phyloP scores from a whole-genome alignment of 2,113 vertebrate genomes.

The Bufo gargarizans region DNA sequence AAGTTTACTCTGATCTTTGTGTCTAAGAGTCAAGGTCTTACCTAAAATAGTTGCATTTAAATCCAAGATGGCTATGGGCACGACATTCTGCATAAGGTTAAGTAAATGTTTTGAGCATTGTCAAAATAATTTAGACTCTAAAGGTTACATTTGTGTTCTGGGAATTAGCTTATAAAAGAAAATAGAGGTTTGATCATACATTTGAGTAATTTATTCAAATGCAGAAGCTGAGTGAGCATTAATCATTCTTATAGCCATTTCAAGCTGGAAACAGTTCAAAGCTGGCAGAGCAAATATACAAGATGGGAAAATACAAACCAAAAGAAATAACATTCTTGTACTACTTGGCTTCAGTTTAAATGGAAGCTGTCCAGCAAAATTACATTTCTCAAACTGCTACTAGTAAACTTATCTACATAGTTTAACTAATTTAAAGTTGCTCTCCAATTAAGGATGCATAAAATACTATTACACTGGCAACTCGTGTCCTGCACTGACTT shows the following conservation, averaged over 20 bases:
- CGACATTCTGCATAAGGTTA: slow-evolving; percentile 30
- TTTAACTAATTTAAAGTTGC: not conserved
- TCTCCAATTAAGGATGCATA: not conserved
- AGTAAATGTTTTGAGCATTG: slow-evolving; percentile 24
- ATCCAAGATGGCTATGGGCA: slow-evolving; percentile 22
- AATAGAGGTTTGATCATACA: slow-evolving; percentile 43
- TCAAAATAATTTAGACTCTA: slow-evolving; percentile 45
- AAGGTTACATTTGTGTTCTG: slow-evolving; percentile 43
- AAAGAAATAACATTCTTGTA: not conserved
- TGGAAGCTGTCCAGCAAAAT: not conserved
- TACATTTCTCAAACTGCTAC: not conserved
- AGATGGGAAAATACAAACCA: slow-evolving; percentile 19
- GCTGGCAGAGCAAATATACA: not conserved
- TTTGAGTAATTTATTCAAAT: slow-evolving; percentile 47
- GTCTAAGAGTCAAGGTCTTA: not conserved
- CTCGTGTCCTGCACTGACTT: too few relatives aligned
- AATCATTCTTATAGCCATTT: slow-evolving; percentile 21
- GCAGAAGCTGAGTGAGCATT: slow-evolving; percentile 18
- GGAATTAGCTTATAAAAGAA: slow-evolving; percentile 24
- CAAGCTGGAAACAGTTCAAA: slow-evolving; percentile 23
- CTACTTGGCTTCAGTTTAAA: not conserved
- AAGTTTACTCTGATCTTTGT: not conserved
- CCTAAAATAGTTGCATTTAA: not conserved
- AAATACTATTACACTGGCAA: not conserved
- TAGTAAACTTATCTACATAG: not conserved